Evolutionary conservation across 2,797 vertebrate genomes (phyloP), one percentile per base, ranked within the genome.

Genomic region (Anguilla anguilla): DNA sequence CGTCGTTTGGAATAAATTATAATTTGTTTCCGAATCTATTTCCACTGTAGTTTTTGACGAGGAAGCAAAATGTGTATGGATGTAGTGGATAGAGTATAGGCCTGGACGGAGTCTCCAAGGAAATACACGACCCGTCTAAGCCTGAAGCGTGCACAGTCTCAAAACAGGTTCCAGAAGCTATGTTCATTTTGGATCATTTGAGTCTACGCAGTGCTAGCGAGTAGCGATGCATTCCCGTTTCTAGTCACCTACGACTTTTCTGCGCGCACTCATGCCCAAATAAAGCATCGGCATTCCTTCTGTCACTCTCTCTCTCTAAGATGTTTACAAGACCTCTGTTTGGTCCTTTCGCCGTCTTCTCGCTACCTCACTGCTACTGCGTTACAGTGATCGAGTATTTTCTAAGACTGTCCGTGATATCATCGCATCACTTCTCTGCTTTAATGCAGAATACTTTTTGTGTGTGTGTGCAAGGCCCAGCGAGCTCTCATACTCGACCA

Each of bases 211-310:
- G 90, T 88, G 87, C 88, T 91, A 87, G 88, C 85, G 7, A 89
- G 88, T 91, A 87, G 88, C 85, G 7, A 89, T 90, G 92, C 92
- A 87, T 90, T 88, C 89, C 87, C 89, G 86, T 88, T 90, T 77
- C 25, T 86, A 43, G 90, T n/a, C 88, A 19, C 88, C 87, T 81
- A 0, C 43, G 89, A 89, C 90, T 87, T 87, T 82, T 89, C 92
- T 89, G 88, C 86, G 88, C 91, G 94, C 93, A 91, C 93, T 93
- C 93, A 96, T 97, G 96, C 95, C 97, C 97, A 97, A 97, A 97
- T 97, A 97, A 97, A 97, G 97, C 89, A 93, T 94, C 95, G 87
- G 67, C 95, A 96, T 96, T 96, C 95, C 95, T 95, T 85, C 88
- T 69, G 88, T 93, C 93, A 93, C 13, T 64, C 22, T 77, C 31